Percentiles rank a stretch among this genome's conserved stretches.
phyloP scores from a whole-genome alignment of 2,888 invertebrate species.

The Allacma fusca region DNA sequence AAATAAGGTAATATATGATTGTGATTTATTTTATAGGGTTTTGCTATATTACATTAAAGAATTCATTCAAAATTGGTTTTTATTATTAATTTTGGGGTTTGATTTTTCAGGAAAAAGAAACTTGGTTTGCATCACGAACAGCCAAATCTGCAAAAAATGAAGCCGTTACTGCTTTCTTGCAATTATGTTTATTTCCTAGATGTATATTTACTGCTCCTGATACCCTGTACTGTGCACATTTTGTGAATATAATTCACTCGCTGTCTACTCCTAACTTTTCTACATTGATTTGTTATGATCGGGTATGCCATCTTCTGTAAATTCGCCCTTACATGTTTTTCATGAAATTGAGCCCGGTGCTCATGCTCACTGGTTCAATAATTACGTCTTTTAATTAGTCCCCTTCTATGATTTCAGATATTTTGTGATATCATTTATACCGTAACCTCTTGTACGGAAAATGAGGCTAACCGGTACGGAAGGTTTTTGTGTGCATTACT shows the following conservation, averaged over 20 bases:
- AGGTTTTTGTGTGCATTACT: constrained; percentile 91
- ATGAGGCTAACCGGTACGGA: constrained; percentile 96
- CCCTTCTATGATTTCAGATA: no score
- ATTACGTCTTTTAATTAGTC: no score
- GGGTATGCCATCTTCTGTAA: constrained; percentile 71
- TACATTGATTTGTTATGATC: constrained; percentile 94
- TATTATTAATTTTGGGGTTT: not conserved
- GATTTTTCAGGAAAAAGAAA: constrained; percentile 75
- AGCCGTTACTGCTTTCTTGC: constrained; percentile 94
- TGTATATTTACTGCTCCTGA: constrained; percentile 96
- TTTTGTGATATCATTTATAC: constrained; percentile 98
- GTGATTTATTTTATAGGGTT: no score
- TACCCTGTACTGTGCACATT: constrained; percentile 96
- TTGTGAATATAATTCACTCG: constrained; percentile 93
- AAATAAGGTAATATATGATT: constrained; percentile 64
- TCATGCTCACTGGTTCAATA: no score
- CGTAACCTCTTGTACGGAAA: constrained; percentile 96
- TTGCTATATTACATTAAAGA: no score
- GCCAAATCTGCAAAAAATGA: constrained; percentile 93
- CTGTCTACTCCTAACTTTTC: constrained; percentile 96
- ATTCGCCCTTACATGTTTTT: constrained; percentile 37
- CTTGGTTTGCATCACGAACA: constrained; percentile 85
- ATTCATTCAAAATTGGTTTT: not conserved
- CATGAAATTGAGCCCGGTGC: no score
- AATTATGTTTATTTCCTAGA: constrained; percentile 94